phyloP scores from a whole-genome alignment of 2,888 invertebrate species.

The Rotaria socialis region DNA sequence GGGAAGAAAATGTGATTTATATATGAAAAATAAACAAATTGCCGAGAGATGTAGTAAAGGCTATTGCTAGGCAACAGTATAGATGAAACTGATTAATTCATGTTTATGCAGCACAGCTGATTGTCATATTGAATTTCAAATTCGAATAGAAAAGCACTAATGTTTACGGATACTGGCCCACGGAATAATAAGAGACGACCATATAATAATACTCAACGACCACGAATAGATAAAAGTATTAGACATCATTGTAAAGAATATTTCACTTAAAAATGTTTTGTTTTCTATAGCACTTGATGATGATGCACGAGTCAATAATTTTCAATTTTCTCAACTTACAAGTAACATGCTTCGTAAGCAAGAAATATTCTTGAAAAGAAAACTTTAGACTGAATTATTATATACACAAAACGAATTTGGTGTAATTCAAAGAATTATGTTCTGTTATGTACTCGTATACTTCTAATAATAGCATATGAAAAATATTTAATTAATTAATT shows the following conservation, averaged over 20 bases:
- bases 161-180: background rate
- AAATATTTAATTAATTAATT: background rate
- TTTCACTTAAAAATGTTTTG: background rate
- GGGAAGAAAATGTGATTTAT: background rate
- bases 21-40: background rate
- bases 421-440: too few relatives aligned
- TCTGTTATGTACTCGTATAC: too few relatives aligned
- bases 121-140: background rate
- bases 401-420: too few relatives aligned
- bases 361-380: background rate
- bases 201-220: background rate
- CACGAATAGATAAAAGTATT: background rate
- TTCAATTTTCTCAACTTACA: slow-evolving; percentile 22
- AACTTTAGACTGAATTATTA: too few relatives aligned
- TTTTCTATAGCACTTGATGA: background rate
- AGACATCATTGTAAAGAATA: background rate
- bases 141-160: background rate
- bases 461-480: background rate
- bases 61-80: background rate
- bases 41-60: background rate
- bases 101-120: background rate
- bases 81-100: background rate
- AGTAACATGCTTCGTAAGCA: slow-evolving; percentile 5
- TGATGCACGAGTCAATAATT: slow-evolving; percentile 25
- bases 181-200: background rate